Evolutionary conservation across 1,140 invertebrate genomes (phyloP).

Genomic region (Plutomurus gul): DNA sequence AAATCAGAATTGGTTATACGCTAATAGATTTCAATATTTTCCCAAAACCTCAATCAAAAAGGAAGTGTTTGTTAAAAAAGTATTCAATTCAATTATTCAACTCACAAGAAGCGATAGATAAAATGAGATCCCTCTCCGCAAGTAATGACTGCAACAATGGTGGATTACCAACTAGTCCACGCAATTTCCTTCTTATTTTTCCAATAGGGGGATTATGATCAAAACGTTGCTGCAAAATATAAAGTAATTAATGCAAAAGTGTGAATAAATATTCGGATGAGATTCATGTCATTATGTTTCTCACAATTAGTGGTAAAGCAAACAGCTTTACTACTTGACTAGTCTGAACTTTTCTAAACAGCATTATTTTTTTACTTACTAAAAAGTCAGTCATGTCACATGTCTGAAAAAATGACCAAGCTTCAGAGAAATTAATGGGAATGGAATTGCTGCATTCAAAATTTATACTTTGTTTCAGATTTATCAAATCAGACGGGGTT

Average conservation of each 20-base stretch:
- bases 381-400: slow-evolving; percentile 49
- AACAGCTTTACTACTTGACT: too few species aligned
- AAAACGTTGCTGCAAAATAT: background rate
- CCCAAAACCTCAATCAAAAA: too few species aligned
- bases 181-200: slow-evolving; percentile 34
- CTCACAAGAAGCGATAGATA: slow-evolving; percentile 62
- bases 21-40: too few species aligned
- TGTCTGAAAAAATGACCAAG: slow-evolving; percentile 52
- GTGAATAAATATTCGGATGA: background rate
- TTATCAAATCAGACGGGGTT: slow-evolving; percentile 41
- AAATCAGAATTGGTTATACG: too few species aligned
- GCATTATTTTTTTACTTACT: slow-evolving; percentile 30
- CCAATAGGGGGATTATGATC: slow-evolving; percentile 28
- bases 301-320: too few species aligned
- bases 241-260: background rate
- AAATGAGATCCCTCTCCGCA: slow-evolving; percentile 59
- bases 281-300: too few species aligned
- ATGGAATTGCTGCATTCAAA: slow-evolving; percentile 53
- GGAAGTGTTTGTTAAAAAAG: too few species aligned
- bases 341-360: too few species aligned
- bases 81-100: too few species aligned
- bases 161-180: slow-evolving; percentile 57
- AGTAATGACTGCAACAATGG: slow-evolving; percentile 58
- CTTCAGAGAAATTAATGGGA: slow-evolving; percentile 53
- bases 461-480: slow-evolving; percentile 51